Percentiles rank a stretch among this genome's conserved stretches.
phyloP scores from a whole-genome alignment of 2,888 invertebrate species.

The Emmelina monodactyla region DNA sequence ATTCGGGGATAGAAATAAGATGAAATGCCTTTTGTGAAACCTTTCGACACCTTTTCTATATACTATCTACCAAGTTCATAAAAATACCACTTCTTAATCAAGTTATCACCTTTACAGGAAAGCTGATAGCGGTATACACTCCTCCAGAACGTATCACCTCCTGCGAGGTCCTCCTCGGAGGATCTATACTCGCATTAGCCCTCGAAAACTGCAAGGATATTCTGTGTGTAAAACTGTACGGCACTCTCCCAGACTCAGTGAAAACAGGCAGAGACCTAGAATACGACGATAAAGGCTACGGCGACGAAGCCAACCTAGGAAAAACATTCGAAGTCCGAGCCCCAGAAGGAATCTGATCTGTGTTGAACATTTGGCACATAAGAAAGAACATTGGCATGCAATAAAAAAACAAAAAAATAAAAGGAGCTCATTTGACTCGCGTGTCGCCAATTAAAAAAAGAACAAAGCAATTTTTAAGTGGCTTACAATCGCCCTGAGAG shows the following conservation, averaged over 20 bases:
- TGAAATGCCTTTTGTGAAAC: not conserved
- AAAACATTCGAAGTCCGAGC: slow-evolving; percentile 63
- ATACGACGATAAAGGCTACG: slow-evolving; percentile 61
- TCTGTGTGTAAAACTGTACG: slow-evolving; percentile 69
- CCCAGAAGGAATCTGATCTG: slow-evolving; percentile 43
- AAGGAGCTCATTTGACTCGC: too few species aligned
- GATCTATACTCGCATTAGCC: slow-evolving; percentile 73
- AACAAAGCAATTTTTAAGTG: slow-evolving; percentile 27
- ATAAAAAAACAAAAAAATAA: too few species aligned
- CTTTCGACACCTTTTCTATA: too few species aligned
- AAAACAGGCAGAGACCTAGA: slow-evolving; percentile 47
- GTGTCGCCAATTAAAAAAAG: slow-evolving; percentile 12
- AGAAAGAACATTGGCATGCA: not conserved
- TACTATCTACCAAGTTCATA: too few species aligned
- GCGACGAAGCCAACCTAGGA: slow-evolving; percentile 32
- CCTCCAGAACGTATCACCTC: slow-evolving; percentile 77
- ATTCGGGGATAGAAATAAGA: too few species aligned
- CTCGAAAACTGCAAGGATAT: slow-evolving; percentile 71
- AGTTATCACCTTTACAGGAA: slow-evolving; percentile 73
- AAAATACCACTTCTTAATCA: too few species aligned
- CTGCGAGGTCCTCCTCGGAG: slow-evolving; percentile 79
- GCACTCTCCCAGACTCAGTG: slow-evolving; percentile 40
- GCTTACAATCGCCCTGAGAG: slow-evolving; percentile 23
- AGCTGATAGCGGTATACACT: slow-evolving; percentile 80
- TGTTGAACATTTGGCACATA: slow-evolving; percentile 13